phyloP scores from a whole-genome alignment of 2,113 vertebrate genomes.

The Lamprotornis superbus region DNA sequence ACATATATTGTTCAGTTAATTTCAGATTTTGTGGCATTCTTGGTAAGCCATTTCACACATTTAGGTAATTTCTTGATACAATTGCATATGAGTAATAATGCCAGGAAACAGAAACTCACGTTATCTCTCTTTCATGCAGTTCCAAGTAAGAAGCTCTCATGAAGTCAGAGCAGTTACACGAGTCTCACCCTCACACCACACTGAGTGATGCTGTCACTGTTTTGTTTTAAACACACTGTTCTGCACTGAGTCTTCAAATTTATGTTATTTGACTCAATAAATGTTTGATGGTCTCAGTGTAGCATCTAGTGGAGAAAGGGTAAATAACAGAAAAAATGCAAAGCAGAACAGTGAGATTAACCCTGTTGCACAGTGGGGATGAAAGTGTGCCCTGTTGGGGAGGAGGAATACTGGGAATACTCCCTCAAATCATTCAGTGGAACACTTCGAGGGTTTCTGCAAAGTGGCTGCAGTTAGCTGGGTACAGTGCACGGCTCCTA shows the following conservation, averaged over 20 bases:
- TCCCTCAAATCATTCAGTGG: background rate
- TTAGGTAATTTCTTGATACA: background rate
- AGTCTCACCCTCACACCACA: background rate
- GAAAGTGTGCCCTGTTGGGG: background rate
- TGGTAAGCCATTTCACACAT: background rate
- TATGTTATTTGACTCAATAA: conserved; percentile 38
- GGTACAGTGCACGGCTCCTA: background rate
- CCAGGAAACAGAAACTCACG: background rate
- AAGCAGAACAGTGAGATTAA: background rate
- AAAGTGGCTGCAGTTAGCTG: background rate
- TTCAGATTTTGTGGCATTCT: conserved; percentile 1
- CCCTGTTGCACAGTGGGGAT: background rate
- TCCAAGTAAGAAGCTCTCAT: background rate
- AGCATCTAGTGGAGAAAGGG: conserved; percentile 48
- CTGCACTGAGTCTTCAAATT: background rate
- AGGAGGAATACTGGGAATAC: background rate
- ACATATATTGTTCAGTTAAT: background rate
- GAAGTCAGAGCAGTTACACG: background rate
- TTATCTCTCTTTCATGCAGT: background rate
- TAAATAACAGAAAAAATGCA: conserved; percentile 42
- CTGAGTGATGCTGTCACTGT: background rate
- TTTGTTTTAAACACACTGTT: background rate
- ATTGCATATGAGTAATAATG: background rate
- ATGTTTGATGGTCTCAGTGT: conserved; percentile 49
- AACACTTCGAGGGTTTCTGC: background rate